These are phyloP conservation scores for Esperia sulphurella DNA, from an alignment of 2,888 invertebrate species.

Conservation along the genomic window DNA sequence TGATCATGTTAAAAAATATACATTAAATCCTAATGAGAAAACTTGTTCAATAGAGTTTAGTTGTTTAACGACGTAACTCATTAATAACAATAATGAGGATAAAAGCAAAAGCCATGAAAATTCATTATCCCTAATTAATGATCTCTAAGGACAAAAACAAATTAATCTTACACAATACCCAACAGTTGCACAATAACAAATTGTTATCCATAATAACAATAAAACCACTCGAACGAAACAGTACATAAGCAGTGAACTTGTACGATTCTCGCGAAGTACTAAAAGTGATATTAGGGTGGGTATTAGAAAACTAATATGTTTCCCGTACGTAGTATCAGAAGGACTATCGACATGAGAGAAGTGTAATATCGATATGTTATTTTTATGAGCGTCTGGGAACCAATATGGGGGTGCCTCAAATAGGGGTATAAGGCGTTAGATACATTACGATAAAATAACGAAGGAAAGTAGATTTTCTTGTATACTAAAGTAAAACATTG, in stretches of 20 bases:
- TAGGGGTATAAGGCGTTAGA: not conserved
- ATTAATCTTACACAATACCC: not conserved
- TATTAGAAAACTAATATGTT: conserved; percentile 29
- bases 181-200: not conserved
- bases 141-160: no score
- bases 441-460: not conserved
- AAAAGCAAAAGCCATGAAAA: no score
- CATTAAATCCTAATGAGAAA: no score
- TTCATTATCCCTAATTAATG: no score
- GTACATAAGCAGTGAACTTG: conserved; percentile 17
- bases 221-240: not conserved
- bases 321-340: conserved; percentile 15
- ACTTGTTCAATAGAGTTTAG: no score
- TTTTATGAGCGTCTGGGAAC: conserved; percentile 45
- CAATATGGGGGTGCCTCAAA: conserved; percentile 24
- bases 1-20: no score
- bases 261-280: conserved; percentile 19
- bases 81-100: no score
- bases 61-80: no score
- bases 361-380: conserved; percentile 46
- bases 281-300: conserved; percentile 11
- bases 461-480: no score
- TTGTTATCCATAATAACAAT: not conserved
- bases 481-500: no score
- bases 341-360: conserved; percentile 23